Evolutionary conservation across 1,140 invertebrate genomes (phyloP), one percentile per base, ranked within the genome.

Genomic region (Drosophila trapezifrons): DNA sequence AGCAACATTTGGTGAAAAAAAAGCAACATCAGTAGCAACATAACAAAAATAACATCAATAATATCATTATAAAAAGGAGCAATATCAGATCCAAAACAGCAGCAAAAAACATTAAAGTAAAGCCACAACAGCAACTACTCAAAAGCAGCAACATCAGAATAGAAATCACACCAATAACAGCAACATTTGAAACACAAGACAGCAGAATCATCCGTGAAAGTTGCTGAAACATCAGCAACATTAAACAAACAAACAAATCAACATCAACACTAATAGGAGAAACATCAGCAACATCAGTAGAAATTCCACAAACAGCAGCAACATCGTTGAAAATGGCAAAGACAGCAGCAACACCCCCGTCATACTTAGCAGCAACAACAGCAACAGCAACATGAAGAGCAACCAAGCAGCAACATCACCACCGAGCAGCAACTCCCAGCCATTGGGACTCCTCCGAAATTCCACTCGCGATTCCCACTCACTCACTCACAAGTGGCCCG

Each of bases 351-450:
- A 64, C 27, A 56, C 27, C n/a, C 29, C 15, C 42, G 10, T 47
- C 17, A 13, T 12, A 62, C 63, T 43, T 45, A 18, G 15, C 25
- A 22, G 20, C 9, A 37, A 37, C 40, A 20, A 57, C 37, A 56
- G 22, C 27, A 42, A n/a, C 37, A 22, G 22, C 17, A 37, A 54
- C 32, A n/a, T 37, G 29, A 20, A 40, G 51, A 64, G 27, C 51
- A 56, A 38, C 59, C 55, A 54, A 47, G 45, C 45, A 32, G 57
- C 58, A 59, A 27, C 55, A 52, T 63, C 40, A 60, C 27, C 42
- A 29, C 8, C 27, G 37, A 38, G 37, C 29, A 79, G 32, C 60
- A 63, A 58, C 40, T 46, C 57, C 59, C 63, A 78, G 54, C 64
- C 76, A 67, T 56, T 69, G 49, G 58, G 38, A 35, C 56, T 20